phyloP scores from a whole-genome alignment of 2,888 invertebrate species.

The Drosophila atripex region DNA sequence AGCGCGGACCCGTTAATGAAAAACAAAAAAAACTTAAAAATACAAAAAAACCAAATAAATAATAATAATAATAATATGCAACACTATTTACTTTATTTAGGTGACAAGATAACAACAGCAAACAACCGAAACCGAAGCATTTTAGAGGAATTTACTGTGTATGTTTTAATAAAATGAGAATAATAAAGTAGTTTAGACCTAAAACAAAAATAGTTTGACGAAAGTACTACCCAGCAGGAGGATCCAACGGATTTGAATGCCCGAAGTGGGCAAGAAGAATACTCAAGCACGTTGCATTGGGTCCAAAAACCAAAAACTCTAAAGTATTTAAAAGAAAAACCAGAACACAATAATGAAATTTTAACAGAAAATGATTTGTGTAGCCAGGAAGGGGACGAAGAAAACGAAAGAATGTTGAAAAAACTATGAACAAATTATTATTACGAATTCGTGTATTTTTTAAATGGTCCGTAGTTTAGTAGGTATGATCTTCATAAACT shows the following conservation, averaged over 20 bases:
- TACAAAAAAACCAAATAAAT: conserved; percentile 43
- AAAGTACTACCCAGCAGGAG: conserved; percentile 24
- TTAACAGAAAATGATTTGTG: conserved; percentile 37
- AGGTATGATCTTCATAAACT: conserved; percentile 49
- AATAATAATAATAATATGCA: conserved; percentile 58
- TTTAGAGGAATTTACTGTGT: conserved; percentile 73
- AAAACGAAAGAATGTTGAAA: conserved; percentile 1
- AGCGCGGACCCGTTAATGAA: conserved; percentile 63
- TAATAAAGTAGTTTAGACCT: conserved; percentile 51
- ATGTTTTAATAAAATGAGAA: conserved; percentile 63
- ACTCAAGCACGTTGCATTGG: conserved; percentile 75
- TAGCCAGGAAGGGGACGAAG: conserved; percentile 22
- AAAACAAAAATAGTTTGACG: conserved; percentile 48
- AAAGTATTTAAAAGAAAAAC: conserved; percentile 1
- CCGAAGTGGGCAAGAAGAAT: conserved; percentile 1
- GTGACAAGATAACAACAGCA: conserved; percentile 67
- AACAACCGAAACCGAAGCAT: conserved; percentile 69
- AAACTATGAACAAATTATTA: conserved; percentile 43
- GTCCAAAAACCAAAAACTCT: conserved; percentile 57
- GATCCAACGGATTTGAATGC: background rate
- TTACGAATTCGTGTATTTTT: conserved; percentile 56
- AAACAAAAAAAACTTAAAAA: conserved; percentile 46
- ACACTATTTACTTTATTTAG: conserved; percentile 76
- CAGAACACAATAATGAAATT: conserved; percentile 32
- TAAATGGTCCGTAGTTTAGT: conserved; percentile 73